Evolutionary conservation across 2,888 invertebrate species (phyloP).

Genomic region (Leptothorax acervorum): DNA sequence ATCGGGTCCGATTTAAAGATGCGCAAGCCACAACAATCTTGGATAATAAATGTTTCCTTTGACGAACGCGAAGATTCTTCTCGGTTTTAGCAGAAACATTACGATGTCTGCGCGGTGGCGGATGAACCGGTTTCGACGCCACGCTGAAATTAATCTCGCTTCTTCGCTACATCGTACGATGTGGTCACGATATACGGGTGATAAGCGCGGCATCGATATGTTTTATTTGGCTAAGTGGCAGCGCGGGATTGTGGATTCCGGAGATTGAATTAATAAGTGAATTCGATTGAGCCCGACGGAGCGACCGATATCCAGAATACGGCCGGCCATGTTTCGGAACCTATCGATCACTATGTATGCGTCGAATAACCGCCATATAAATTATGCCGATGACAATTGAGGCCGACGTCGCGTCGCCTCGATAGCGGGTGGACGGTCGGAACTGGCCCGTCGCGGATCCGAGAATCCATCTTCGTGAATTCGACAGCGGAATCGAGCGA

Average conservation of each 20-base stretch:
- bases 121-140: slow-evolving; percentile 37
- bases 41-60: slow-evolving; percentile 38
- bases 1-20: background rate
- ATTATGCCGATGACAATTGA: slow-evolving; percentile 76
- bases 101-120: slow-evolving; percentile 14
- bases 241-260: slow-evolving; percentile 21
- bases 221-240: slow-evolving; percentile 37
- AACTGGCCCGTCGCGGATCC: slow-evolving; percentile 62
- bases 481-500: slow-evolving; percentile 30
- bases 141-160: slow-evolving; percentile 34
- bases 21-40: slow-evolving; percentile 6
- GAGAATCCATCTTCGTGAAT: slow-evolving; percentile 67
- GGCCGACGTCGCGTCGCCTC: slow-evolving; percentile 65
- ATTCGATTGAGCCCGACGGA: slow-evolving; percentile 47
- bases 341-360: slow-evolving; percentile 74
- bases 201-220: slow-evolving; percentile 30
- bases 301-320: slow-evolving; percentile 49
- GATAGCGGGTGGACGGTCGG: slow-evolving; percentile 54
- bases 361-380: slow-evolving; percentile 76
- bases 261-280: slow-evolving; percentile 51
- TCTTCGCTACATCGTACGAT: background rate
- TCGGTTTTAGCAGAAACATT: slow-evolving; percentile 1
- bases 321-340: slow-evolving; percentile 47
- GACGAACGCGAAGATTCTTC: slow-evolving; percentile 10
- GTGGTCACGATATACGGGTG: slow-evolving; percentile 7